These are phyloP conservation scores for Ophioninae sp. DNA, from an alignment of 2,888 invertebrate species.

Conservation along the genomic window DNA sequence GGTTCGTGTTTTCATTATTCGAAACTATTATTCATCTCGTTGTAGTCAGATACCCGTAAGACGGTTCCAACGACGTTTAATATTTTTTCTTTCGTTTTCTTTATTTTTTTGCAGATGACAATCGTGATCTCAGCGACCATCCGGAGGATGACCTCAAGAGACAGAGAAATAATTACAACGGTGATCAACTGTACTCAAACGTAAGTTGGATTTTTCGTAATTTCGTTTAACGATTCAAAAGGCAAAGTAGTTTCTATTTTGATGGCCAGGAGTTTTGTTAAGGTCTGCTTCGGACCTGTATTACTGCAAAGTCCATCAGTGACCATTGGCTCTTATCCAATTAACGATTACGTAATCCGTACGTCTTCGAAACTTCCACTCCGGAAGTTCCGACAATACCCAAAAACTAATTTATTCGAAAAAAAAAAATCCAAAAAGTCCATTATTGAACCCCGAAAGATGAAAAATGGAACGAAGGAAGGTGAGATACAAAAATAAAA, in stretches of 20 bases:
- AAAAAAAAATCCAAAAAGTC: slow-evolving; percentile 7
- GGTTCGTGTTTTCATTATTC: slow-evolving; percentile 27
- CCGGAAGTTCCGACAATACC: background rate
- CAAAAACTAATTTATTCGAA: background rate
- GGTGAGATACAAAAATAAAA: slow-evolving; percentile 2
- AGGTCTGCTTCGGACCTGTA: background rate
- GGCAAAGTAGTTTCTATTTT: background rate
- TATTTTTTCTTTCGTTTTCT: slow-evolving; percentile 33
- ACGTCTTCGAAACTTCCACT: background rate
- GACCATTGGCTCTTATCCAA: background rate
- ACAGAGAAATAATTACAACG: slow-evolving; percentile 93
- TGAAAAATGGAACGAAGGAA: background rate
- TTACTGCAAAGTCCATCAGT: background rate
- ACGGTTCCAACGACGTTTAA: background rate
- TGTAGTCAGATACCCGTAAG: too few relatives aligned
- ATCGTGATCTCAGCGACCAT: slow-evolving; percentile 93
- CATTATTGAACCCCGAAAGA: background rate
- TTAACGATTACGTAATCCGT: background rate
- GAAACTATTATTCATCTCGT: background rate
- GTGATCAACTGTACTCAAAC: slow-evolving; percentile 94
- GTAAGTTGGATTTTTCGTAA: slow-evolving; percentile 83
- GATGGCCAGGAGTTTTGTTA: background rate
- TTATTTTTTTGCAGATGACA: slow-evolving; percentile 86
- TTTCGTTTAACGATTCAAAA: background rate
- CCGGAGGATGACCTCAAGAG: slow-evolving; percentile 94